These are phyloP conservation scores for Pseudonaja textilis DNA, from an alignment of 2,113 vertebrate genomes.

Conservation along the genomic window DNA sequence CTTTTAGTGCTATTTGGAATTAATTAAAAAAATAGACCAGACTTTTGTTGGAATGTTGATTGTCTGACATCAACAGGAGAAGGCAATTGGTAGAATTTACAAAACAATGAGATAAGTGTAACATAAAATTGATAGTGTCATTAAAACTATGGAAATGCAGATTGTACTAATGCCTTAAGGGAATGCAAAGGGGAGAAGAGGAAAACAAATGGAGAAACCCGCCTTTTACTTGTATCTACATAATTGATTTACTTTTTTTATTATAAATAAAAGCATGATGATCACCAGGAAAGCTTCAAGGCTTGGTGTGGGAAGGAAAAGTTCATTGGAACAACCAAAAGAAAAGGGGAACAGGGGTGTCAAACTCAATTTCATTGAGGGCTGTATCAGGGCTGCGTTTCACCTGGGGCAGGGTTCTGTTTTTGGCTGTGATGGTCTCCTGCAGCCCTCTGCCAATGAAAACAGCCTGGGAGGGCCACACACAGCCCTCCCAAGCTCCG, in stretches of 20 bases:
- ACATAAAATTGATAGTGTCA: background rate
- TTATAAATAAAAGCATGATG: background rate
- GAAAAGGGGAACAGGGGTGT: no score
- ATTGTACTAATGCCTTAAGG: background rate
- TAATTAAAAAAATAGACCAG: background rate
- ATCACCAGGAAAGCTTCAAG: background rate
- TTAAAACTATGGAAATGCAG: background rate
- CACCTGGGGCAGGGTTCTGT: no score
- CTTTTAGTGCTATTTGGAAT: background rate
- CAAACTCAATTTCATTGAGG: no score
- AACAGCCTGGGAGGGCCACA: no score
- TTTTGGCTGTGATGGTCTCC: no score
- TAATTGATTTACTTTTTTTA: background rate
- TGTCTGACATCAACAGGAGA: background rate
- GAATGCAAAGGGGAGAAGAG: background rate
- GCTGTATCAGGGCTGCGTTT: no score
- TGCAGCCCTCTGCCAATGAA: no score
- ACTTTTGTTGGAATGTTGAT: background rate
- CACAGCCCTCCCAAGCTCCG: no score
- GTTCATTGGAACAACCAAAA: background rate
- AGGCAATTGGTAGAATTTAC: background rate
- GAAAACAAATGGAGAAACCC: background rate
- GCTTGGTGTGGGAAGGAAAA: background rate
- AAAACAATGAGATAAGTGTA: background rate
- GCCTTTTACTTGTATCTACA: background rate